Conservation (phyloP, 2,113 vertebrate species). For the Tonatia bakeri region DNA sequence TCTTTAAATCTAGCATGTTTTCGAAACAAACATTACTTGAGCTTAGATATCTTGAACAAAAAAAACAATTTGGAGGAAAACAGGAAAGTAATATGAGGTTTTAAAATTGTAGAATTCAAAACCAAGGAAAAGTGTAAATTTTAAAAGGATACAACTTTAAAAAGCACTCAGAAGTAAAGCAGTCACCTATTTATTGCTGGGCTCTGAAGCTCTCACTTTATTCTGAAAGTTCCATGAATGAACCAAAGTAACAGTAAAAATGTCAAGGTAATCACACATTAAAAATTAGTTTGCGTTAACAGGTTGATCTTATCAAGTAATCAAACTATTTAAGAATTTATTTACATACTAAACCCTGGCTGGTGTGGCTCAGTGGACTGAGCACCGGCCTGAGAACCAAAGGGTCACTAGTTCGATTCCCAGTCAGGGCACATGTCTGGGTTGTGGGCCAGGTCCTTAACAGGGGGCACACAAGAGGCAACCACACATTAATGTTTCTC, state of each 20-base stretch:
- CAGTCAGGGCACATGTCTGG: too few species aligned
- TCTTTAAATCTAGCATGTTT: conserved; percentile 26
- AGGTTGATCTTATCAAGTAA: not conserved
- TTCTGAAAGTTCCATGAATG: not conserved
- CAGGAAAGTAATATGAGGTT: not conserved
- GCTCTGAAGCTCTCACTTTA: not conserved
- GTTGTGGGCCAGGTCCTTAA: too few species aligned
- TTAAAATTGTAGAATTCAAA: conserved; percentile 23
- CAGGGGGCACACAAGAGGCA: too few species aligned
- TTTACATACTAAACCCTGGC: not conserved
- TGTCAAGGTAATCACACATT: not conserved
- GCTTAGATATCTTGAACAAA: not conserved
- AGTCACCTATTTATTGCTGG: not conserved
- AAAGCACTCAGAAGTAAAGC: not conserved
- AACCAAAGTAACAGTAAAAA: not conserved
- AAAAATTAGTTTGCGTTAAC: not conserved
- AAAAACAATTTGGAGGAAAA: not conserved
- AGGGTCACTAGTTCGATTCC: too few species aligned
- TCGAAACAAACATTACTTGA: not conserved
- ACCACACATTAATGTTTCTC: too few species aligned
- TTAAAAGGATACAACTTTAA: not conserved
- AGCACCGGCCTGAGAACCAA: too few species aligned
- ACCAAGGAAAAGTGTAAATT: not conserved
- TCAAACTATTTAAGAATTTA: not conserved
- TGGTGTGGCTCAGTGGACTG: too few species aligned